These are phyloP conservation scores for Drosophila monieri DNA, from an alignment of 2,888 invertebrate genomes.

Conservation along the genomic window DNA sequence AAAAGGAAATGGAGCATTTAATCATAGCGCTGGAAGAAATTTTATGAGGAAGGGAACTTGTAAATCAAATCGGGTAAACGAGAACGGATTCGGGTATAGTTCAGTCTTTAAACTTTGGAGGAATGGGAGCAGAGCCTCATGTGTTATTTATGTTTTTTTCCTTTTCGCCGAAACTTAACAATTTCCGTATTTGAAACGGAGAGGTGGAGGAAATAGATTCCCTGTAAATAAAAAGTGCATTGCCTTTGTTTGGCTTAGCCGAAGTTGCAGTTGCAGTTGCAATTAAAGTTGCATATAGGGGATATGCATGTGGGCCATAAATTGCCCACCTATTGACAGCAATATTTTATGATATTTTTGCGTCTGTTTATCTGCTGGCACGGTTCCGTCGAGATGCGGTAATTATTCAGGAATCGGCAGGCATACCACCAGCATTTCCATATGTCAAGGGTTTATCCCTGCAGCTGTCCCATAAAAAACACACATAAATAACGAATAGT, in stretches of 20 bases:
- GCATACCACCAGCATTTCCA: slow-evolving; percentile 7
- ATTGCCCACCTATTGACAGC: slow-evolving; percentile 64
- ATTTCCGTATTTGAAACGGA: slow-evolving; percentile 62
- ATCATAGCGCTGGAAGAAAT: slow-evolving; percentile 1
- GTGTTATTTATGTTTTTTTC: slow-evolving; percentile 40
- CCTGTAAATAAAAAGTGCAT: slow-evolving; percentile 59
- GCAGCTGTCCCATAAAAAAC: slow-evolving; percentile 28
- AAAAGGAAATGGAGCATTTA: slow-evolving; percentile 4
- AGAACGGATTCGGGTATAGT: neutral
- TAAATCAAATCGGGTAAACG: slow-evolving; percentile 50
- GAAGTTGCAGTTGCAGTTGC: slow-evolving; percentile 46
- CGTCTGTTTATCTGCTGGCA: slow-evolving; percentile 65
- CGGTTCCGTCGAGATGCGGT: slow-evolving; percentile 40
- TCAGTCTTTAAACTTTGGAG: neutral
- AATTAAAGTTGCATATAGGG: slow-evolving; percentile 29
- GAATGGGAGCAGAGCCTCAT: slow-evolving; percentile 13
- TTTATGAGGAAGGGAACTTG: slow-evolving; percentile 57
- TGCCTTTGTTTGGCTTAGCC: slow-evolving; percentile 52
- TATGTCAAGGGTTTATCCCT: slow-evolving; percentile 8
- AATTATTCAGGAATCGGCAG: slow-evolving; percentile 1
- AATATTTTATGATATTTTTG: slow-evolving; percentile 44
- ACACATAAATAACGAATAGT: slow-evolving; percentile 13
- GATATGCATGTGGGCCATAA: slow-evolving; percentile 57
- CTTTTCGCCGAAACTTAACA: slow-evolving; percentile 60
- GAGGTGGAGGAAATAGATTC: slow-evolving; percentile 13